Evolutionary conservation across 2,797 vertebrate species (phyloP).

Genomic region (Diplodus puntazzo): DNA sequence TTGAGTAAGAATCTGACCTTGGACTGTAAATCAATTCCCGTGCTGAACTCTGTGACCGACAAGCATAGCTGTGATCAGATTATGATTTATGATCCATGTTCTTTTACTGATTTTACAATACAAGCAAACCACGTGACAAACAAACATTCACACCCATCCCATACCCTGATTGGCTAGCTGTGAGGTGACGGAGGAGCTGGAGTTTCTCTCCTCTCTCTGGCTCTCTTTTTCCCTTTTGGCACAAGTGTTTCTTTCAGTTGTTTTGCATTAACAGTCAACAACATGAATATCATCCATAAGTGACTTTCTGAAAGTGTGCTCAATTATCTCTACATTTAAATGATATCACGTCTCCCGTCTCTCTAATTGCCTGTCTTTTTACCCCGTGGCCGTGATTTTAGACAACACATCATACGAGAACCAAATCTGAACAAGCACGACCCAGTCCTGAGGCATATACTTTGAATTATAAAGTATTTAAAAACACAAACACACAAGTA

Average conservation of each 20-base stretch:
- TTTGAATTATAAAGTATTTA: not conserved
- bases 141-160: not conserved
- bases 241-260: not conserved
- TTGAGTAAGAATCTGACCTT: not conserved
- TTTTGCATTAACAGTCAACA: too few relatives aligned
- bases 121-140: not conserved
- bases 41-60: not conserved
- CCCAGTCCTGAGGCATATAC: rapidly evolving
- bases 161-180: not conserved
- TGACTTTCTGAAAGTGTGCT: not conserved
- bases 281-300: too few relatives aligned
- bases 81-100: constrained; percentile 1
- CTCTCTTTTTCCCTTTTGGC: not conserved
- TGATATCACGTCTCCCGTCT: too few relatives aligned
- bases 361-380: too few relatives aligned
- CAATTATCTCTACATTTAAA: not conserved
- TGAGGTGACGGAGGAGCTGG: not conserved
- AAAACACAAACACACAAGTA: not conserved
- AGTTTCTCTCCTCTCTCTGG: not conserved
- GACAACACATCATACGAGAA: not conserved
- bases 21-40: not conserved
- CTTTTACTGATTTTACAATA: not conserved
- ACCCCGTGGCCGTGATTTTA: not conserved
- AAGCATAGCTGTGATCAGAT: not conserved
- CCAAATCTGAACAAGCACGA: not conserved